Conservation (phyloP, 2,113 vertebrate genomes). For the Grallaria varia region DNA sequence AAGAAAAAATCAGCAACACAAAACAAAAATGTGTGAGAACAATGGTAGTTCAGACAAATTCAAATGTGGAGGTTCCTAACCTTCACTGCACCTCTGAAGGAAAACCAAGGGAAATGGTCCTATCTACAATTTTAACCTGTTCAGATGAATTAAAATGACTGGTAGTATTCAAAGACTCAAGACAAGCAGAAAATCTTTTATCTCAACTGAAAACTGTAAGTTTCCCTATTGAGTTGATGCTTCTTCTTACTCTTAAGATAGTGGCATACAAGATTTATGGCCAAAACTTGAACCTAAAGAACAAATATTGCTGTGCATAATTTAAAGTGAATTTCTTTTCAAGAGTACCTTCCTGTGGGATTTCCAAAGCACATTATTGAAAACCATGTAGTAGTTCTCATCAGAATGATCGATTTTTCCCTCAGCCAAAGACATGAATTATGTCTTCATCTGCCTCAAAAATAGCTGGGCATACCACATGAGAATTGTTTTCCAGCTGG, state of each 20-base stretch:
- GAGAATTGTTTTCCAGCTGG: not conserved
- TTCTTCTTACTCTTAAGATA: not conserved
- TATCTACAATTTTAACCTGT: not conserved
- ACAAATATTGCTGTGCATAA: not conserved
- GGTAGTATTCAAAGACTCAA: not conserved
- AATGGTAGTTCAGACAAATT: not conserved
- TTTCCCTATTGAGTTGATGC: not conserved
- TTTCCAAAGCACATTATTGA: not conserved
- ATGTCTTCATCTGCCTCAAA: not conserved
- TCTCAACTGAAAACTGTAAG: not conserved
- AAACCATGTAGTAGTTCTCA: not conserved
- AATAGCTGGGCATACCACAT: not conserved
- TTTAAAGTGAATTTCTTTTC: not conserved
- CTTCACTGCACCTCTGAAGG: not conserved
- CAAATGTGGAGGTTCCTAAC: not conserved
- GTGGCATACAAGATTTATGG: not conserved
- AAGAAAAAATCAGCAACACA: not conserved
- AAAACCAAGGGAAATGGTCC: not conserved
- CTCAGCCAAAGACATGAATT: not conserved
- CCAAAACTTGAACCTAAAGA: not conserved
- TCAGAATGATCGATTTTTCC: not conserved
- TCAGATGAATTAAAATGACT: not conserved
- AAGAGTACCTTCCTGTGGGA: not conserved
- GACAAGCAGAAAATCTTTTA: not conserved
- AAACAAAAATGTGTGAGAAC: not conserved